Base-by-base conservation (phyloP, 2,113 vertebrate genomes). In the Microtus ochrogaster region DNA sequence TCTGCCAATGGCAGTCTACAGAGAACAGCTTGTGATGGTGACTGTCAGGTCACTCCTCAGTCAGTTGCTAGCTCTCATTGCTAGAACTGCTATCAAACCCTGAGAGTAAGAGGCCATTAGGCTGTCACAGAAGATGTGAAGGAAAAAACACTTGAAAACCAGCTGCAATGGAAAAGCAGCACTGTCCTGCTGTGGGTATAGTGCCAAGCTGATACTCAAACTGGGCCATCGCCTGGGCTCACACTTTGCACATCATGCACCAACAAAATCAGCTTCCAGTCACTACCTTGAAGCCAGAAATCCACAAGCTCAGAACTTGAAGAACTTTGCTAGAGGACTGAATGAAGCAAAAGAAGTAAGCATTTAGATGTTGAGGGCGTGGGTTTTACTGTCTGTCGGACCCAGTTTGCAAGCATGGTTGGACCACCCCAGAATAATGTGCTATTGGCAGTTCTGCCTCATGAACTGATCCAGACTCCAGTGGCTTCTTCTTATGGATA, bases 101-200 rank as follows among this genome's bases (percentile, higher is more conserved):
- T 36, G 0, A 76, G 63, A 88, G 65, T 90, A 79, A 61, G 63
- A 13, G 79, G 96, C 87, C 96, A n/a, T 55, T 82, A 47, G 81
- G 82, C 21, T 78, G 36, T 92, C 93, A 86, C 39, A 74, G 95
- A 82, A 91, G 84, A 47, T 26, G 49, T 89, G 90, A 93, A 92
- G 81, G 95, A 83, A 47, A 52, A 36, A 2, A 19, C 49, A 86
- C 9, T 41, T 39, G 0, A 12, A 90, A 81, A 90, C 70, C 44
- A 55, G 39, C 22, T 52, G 30, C 33, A 12, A 19, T 36, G 65
- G 74, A 55, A 52, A 58, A 73, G 5, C 2, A 39, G 65, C 52
- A 26, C 3, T 28, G 52, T n/a, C 28, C 65, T 4, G 33, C 61
- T 79, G 30, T 10, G 17, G 33, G 11, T 70, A 8, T n/a, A 30